Conservation (phyloP, 2,888 invertebrate genomes). For the Gerris lacustris region DNA sequence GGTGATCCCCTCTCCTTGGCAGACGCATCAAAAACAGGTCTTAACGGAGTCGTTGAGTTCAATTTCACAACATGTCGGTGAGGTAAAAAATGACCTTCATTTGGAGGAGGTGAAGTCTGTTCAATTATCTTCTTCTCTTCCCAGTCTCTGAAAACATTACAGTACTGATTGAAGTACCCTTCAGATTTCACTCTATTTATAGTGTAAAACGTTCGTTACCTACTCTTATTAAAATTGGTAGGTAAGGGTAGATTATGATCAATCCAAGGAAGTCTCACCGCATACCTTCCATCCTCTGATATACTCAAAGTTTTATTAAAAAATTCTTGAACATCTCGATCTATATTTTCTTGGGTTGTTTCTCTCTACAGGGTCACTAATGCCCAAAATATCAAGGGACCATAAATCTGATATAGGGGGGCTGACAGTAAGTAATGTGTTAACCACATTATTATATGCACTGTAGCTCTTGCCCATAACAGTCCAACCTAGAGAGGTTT, state of each 20-base stretch:
- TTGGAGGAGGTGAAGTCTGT: neutral
- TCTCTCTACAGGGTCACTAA: neutral
- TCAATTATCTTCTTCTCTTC: neutral
- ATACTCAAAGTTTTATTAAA: neutral
- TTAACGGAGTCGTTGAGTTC: neutral
- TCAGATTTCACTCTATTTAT: neutral
- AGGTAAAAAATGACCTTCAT: neutral
- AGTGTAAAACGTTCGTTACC: neutral
- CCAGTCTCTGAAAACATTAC: no score
- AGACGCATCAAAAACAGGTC: neutral
- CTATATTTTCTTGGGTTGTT: neutral
- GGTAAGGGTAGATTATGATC: neutral
- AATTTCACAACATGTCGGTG: neutral
- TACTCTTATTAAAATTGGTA: neutral
- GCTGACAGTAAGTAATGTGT: neutral
- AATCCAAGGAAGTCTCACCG: neutral
- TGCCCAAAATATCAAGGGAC: neutral
- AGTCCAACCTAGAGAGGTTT: neutral
- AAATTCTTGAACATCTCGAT: neutral
- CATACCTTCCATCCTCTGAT: neutral
- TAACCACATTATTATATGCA: neutral
- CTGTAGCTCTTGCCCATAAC: neutral
- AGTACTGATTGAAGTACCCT: neutral
- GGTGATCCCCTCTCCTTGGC: neutral
- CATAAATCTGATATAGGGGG: neutral